Base-by-base conservation (phyloP, 2,797 vertebrate genomes). In the Paramormyrops hopkinsi region DNA sequence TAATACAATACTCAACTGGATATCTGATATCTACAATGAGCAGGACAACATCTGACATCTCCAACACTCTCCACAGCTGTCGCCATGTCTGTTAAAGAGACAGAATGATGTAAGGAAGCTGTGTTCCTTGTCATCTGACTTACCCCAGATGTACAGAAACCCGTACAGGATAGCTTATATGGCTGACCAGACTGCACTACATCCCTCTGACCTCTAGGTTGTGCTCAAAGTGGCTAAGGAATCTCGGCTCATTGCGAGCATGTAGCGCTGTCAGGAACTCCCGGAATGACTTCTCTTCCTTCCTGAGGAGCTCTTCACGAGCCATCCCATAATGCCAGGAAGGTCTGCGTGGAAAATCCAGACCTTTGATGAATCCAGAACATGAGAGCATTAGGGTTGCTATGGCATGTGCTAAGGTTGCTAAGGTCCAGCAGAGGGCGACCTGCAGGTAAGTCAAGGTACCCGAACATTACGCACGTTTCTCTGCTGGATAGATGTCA, bases 171-270 rank as follows among this genome's bases (percentile, higher is more conserved):
- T 44, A 29, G 53, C 51, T 33, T 56, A 41, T 44, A 87, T n/a
- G 29, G 25, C 51, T 19, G 48, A 29, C 25, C 14, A 3, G 29
- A 44, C 33, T n/a, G 29, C 29, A 53, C 29, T 14, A 29, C 0
- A 48, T 7, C 4, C 0, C 19, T 9, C 91, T 94, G 84, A 98
- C 98, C 97, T 98, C 98, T 62, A 99, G 93, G 92, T 99, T 99
- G 95, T 98, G 98, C 89, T 99, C 98, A 89, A 98, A 99, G 93
- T 98, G 97, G 91, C 98, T 98, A 76, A 99, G 96, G 25, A 96
- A 94, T 17, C 95, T 95, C 0, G 94, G 94, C 9, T 96, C 93
- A 91, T 97, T 97, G 86, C 95, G 95, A 89, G 96, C 96, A 88
- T 97, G 96, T 89, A 98, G 95, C 90, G 95, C 95, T 59, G 96